Conservation (phyloP, 2,888 invertebrate genomes). For the Parnassius smintheus region DNA sequence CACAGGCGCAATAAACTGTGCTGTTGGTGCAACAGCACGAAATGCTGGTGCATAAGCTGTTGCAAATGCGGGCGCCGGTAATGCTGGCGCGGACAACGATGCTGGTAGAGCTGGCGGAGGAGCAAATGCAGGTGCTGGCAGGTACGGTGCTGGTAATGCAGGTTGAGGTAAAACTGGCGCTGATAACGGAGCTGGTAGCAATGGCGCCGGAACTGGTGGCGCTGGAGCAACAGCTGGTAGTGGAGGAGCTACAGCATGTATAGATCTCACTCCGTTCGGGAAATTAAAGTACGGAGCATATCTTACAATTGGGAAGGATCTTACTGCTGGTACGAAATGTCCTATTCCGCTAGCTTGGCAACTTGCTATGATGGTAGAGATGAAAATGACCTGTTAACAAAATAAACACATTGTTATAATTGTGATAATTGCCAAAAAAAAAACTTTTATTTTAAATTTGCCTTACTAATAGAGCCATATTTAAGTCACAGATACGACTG, state of each 20-base stretch:
- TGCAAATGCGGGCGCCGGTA: constrained; percentile 36
- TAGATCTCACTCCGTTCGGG: constrained; percentile 62
- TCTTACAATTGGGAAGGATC: constrained; percentile 63
- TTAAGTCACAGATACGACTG: constrained; percentile 50
- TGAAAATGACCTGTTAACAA: constrained; percentile 56
- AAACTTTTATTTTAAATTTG: background rate
- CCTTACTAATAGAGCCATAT: constrained; percentile 48
- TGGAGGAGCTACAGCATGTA: constrained; percentile 65
- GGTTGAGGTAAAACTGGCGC: constrained; percentile 36
- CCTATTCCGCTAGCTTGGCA: constrained; percentile 69
- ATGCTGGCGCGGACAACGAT: constrained; percentile 32
- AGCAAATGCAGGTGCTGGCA: constrained; percentile 36
- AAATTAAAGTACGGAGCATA: constrained; percentile 76
- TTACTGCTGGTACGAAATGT: constrained; percentile 57
- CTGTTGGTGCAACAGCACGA: constrained; percentile 11
- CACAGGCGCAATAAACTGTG: constrained; percentile 36
- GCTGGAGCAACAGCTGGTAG: constrained; percentile 40
- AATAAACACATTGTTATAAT: constrained; percentile 6
- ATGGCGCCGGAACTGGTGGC: constrained; percentile 39
- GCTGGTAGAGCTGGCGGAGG: constrained; percentile 29
- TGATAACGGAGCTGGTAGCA: constrained; percentile 37
- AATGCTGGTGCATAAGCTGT: constrained; percentile 29
- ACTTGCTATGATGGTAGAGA: constrained; percentile 62
- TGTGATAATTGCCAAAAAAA: background rate
- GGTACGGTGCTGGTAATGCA: constrained; percentile 32